Conservation (phyloP, 2,113 vertebrate species). For the Gnathonemus echidnorhynchus region DNA sequence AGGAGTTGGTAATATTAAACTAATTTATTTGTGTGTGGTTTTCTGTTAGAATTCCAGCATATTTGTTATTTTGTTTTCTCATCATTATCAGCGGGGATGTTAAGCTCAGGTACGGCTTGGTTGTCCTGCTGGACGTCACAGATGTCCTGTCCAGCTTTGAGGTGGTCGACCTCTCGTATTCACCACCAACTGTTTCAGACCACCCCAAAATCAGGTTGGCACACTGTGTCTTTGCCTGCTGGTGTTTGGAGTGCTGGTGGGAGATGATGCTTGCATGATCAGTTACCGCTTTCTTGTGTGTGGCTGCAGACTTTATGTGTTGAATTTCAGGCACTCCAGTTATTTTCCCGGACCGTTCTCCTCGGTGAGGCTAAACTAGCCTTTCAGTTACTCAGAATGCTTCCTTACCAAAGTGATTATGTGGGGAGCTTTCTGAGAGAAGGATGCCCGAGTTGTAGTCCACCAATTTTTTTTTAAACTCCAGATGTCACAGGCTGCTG, state of each 20-base stretch:
- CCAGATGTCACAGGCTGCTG: neutral
- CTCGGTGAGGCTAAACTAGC: neutral
- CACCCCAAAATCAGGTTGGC: neutral
- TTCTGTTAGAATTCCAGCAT: neutral
- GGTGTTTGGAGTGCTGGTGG: neutral
- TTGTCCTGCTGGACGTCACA: neutral
- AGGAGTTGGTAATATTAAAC: neutral
- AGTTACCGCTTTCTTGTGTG: neutral
- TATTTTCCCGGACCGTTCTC: neutral
- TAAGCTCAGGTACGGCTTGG: neutral
- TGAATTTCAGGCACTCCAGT: neutral
- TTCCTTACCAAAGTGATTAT: neutral
- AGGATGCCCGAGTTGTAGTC: neutral
- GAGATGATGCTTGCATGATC: neutral
- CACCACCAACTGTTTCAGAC: neutral
- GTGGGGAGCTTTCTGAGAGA: neutral
- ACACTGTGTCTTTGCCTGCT: neutral
- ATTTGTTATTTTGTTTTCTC: neutral
- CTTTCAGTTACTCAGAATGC: neutral
- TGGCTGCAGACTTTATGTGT: neutral
- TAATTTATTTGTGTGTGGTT: neutral
- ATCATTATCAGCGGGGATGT: neutral
- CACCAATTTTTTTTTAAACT: neutral
- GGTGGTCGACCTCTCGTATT: neutral
- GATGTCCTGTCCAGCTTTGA: neutral